Conservation (phyloP, 1,140 invertebrate genomes). For the Drosophila leontia region DNA sequence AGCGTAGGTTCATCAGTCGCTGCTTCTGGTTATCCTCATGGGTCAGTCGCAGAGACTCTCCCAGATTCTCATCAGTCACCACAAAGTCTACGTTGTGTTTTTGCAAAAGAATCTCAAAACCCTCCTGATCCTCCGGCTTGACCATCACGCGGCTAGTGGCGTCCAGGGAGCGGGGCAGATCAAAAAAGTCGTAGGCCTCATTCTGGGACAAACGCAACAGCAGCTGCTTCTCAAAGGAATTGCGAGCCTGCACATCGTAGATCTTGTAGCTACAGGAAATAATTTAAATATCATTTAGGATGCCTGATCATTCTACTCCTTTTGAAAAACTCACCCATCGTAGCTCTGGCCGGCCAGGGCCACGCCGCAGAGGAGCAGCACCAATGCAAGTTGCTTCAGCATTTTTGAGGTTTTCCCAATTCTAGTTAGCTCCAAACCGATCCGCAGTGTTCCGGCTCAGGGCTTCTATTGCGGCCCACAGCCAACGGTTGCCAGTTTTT, state of each 20-base stretch:
- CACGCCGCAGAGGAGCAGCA: conserved; percentile 63
- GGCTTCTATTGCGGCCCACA: conserved; percentile 52
- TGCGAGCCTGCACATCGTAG: conserved; percentile 67
- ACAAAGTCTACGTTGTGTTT: conserved; percentile 40
- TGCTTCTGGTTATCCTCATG: conserved; percentile 44
- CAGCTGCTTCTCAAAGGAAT: conserved; percentile 65
- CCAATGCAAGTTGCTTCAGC: conserved; percentile 48
- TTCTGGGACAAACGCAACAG: conserved; percentile 58
- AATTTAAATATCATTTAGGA: not conserved
- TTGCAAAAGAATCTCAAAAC: conserved; percentile 59
- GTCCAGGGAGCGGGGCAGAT: conserved; percentile 53
- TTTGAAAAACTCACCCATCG: conserved; percentile 69
- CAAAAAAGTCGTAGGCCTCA: conserved; percentile 72
- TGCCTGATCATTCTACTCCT: not conserved
- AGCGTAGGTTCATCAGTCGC: conserved; percentile 45
- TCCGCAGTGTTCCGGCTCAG: conserved; percentile 42
- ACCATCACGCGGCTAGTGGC: conserved; percentile 70
- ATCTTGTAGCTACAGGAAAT: conserved; percentile 61
- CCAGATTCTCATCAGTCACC: conserved; percentile 66
- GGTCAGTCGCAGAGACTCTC: conserved; percentile 25
- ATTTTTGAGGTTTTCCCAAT: conserved; percentile 12
- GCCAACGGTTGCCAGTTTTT: conserved; percentile 21
- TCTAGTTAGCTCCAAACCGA: conserved; percentile 49
- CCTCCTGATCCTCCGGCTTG: conserved; percentile 63
- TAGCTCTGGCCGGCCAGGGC: conserved; percentile 55